Base-by-base conservation (phyloP, 2,113 vertebrate genomes). In the Telmatochromis sp. region DNA sequence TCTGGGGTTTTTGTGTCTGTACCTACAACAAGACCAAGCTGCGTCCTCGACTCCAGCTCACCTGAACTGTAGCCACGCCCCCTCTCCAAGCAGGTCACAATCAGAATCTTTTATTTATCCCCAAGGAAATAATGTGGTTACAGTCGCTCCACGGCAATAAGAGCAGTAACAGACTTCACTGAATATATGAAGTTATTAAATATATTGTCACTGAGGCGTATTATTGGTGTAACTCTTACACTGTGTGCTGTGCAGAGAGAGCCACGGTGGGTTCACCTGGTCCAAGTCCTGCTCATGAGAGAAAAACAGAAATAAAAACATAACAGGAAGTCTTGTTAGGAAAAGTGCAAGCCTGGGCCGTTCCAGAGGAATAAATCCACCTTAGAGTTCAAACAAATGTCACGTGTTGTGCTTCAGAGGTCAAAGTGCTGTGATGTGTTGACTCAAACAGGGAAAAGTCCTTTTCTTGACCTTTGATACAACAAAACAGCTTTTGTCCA, bases 291-390 rank as follows among this genome's bases (percentile, higher is more conserved):
- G 17, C 60, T 35, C 11, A 37, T 35, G 33, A 12, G 17, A 37
- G 17, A 33, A 35, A 65, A 37, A 35, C 31, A n/a, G 6, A 15
- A 19, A 28, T 19, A 57, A 57, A 55, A 57, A 57, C 12, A 28
- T 1, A 57, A 57, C 54, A 57, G 54, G 28, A 33, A 19, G 58
- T 35, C 10, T 35, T 65, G 4, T 65, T 19, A 13, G 33, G 33
- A 65, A 37, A 68, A 19, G 5, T 63, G 8, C 11, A 1, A 21
- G 35, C 11, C 11, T 8, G 35, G 3, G 0, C 0, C 3, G 4
- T 6, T 13, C 35, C 11, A 68, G 13, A 40, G 33, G 33, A 68
- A 40, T 40, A 68, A 68, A 21, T 40, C 33, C n/a, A 40, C 19
- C 19, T 40, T 7, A 12, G 11, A 21, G 4, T 13, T 5, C 35